These are phyloP conservation scores for Peribatodes rhomboidaria DNA, from an alignment of 2,888 invertebrate genomes.

Conservation along the genomic window DNA sequence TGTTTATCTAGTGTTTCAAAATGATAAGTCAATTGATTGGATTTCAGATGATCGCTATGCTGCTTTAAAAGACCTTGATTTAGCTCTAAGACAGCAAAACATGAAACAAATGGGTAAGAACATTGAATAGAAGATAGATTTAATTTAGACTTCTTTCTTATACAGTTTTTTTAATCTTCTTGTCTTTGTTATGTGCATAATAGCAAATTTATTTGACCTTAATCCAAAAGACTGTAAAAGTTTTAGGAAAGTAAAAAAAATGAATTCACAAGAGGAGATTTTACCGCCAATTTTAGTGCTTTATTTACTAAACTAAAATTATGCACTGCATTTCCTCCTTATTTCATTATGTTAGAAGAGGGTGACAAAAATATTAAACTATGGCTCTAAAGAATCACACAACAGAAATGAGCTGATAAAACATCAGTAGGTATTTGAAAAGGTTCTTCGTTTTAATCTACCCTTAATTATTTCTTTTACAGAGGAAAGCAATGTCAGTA, in stretches of 20 bases:
- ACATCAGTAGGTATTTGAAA: not conserved
- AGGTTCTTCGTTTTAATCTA: not conserved
- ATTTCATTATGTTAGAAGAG: too few relatives aligned
- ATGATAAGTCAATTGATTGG: not conserved
- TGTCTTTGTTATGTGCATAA: too few relatives aligned
- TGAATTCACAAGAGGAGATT: too few relatives aligned
- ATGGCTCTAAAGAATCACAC: too few relatives aligned
- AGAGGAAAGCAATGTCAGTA: constrained; percentile 74
- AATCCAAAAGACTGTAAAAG: not conserved
- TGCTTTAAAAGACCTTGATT: constrained; percentile 97
- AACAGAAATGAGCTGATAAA: too few relatives aligned
- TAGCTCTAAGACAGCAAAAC: constrained; percentile 88
- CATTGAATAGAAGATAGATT: too few relatives aligned
- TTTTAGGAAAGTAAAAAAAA: not conserved
- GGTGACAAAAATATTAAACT: too few relatives aligned
- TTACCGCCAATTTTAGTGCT: too few relatives aligned
- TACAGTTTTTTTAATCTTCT: too few relatives aligned
- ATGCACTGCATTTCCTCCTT: too few relatives aligned
- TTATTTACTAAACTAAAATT: too few relatives aligned
- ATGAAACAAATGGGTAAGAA: constrained; percentile 78
- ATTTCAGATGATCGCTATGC: constrained; percentile 96
- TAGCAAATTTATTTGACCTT: not conserved
- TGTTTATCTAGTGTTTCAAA: not conserved
- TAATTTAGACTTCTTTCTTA: too few relatives aligned
- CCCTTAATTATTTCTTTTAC: constrained; percentile 53